Conservation (phyloP, 2,888 invertebrate species). For the Hemistola chrysoprasaria region DNA sequence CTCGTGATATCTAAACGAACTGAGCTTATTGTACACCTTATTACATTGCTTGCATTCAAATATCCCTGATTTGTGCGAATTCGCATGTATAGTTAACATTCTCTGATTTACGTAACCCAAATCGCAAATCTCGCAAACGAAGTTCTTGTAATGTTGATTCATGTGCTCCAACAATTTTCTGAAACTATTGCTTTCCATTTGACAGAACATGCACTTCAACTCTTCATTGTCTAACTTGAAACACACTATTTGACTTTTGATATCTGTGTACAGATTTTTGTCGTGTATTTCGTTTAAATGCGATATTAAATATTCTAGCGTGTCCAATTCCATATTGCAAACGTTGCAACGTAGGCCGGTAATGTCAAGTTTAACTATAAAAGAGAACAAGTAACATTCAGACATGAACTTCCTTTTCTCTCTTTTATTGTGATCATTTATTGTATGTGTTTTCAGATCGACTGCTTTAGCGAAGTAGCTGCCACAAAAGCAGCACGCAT, state of each 20-base stretch:
- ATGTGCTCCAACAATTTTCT: slow-evolving; percentile 51
- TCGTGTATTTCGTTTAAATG: slow-evolving; percentile 43
- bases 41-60: slow-evolving; percentile 60
- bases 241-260: slow-evolving; percentile 45
- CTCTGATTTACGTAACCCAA: slow-evolving; percentile 46
- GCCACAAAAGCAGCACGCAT: slow-evolving; percentile 49
- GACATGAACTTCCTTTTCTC: slow-evolving; percentile 20
- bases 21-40: slow-evolving; percentile 65
- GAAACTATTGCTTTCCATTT: slow-evolving; percentile 40
- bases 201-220: slow-evolving; percentile 45
- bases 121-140: slow-evolving; percentile 48
- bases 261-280: slow-evolving; percentile 37
- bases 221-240: slow-evolving; percentile 45
- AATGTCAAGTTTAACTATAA: slow-evolving; percentile 54
- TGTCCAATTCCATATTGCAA: slow-evolving; percentile 34
- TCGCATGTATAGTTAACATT: slow-evolving; percentile 44
- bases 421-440: slow-evolving; percentile 24
- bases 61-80: slow-evolving; percentile 47
- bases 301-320: slow-evolving; percentile 35
- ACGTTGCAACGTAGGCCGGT: slow-evolving; percentile 50
- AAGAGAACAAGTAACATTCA: slow-evolving; percentile 12
- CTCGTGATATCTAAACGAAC: slow-evolving; percentile 64
- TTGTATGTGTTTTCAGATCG: slow-evolving; percentile 49
- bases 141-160: slow-evolving; percentile 51
- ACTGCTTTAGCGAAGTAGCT: slow-evolving; percentile 41